Evolutionary conservation across 2,888 invertebrate species (phyloP).

Genomic region (Epinotia bilunana): DNA sequence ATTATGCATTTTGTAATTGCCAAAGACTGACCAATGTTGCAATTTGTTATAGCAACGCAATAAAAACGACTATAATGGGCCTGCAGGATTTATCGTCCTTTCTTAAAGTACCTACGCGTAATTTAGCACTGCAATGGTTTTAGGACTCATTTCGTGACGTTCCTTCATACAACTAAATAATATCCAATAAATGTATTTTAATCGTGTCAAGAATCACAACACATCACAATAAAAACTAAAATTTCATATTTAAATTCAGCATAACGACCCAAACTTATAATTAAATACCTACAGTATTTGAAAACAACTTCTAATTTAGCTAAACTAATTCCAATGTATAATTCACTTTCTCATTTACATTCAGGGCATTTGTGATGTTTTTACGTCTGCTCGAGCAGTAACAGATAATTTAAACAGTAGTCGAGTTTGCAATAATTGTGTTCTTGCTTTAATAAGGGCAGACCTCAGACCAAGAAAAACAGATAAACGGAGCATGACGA

Average conservation of each 20-base stretch:
- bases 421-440: not conserved
- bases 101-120: too few species aligned
- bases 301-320: constrained; percentile 16
- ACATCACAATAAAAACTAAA: not conserved
- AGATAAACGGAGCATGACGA: too few species aligned
- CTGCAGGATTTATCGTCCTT: too few species aligned
- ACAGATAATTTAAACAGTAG: constrained; percentile 14
- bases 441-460: constrained; percentile 15
- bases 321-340: constrained; percentile 24
- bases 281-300: not conserved
- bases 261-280: not conserved
- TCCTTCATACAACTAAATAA: too few species aligned
- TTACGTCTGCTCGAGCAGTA: not conserved
- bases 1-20: not conserved
- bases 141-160: too few species aligned
- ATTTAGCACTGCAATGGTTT: too few species aligned
- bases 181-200: too few species aligned
- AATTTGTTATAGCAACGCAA: not conserved
- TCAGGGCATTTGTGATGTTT: constrained; percentile 25
- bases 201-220: too few species aligned
- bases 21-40: not conserved
- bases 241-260: not conserved
- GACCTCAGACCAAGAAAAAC: too few species aligned
- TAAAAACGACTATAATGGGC: not conserved
- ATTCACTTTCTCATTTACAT: constrained; percentile 35